A percentile compares a stretch with the other conserved stretches of the same genome.
phyloP scores from a whole-genome alignment of 2,888 invertebrate genomes.

The Drosophila quinaria region DNA sequence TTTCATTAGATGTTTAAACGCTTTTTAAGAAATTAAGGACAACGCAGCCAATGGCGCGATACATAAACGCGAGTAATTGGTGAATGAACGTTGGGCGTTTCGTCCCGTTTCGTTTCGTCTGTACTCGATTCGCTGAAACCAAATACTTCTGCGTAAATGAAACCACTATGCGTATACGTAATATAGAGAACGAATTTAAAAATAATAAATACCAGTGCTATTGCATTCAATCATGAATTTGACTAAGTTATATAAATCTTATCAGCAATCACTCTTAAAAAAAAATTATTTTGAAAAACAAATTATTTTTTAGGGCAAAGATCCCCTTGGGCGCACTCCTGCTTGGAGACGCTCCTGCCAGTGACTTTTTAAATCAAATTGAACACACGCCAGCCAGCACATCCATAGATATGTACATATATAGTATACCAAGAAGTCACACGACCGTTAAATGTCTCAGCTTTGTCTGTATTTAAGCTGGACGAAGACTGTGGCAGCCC shows the following conservation, averaged over 20 bases:
- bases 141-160: slow-evolving; percentile 16
- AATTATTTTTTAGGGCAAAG: neutral
- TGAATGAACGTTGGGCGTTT: slow-evolving; percentile 61
- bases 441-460: slow-evolving; percentile 62
- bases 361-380: slow-evolving; percentile 56
- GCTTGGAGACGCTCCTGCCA: slow-evolving; percentile 49
- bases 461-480: slow-evolving; percentile 38
- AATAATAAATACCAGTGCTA: neutral
- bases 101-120: neutral
- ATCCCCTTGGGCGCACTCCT: slow-evolving; percentile 5
- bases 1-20: slow-evolving; percentile 81
- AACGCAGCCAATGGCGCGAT: slow-evolving; percentile 65
- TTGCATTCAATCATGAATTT: neutral
- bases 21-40: slow-evolving; percentile 80
- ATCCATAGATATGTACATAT: neutral
- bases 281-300: neutral
- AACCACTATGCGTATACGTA: neutral
- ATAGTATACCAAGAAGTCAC: slow-evolving; percentile 41
- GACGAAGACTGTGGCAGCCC: slow-evolving; percentile 24
- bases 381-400: slow-evolving; percentile 43
- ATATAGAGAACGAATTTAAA: neutral
- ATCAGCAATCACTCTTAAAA: neutral
- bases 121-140: slow-evolving; percentile 10
- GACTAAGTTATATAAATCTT: neutral
- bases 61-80: slow-evolving; percentile 74